These are phyloP conservation scores for Macrosiphum euphorbiae DNA, from an alignment of 2,888 invertebrate species.

Conservation along the genomic window DNA sequence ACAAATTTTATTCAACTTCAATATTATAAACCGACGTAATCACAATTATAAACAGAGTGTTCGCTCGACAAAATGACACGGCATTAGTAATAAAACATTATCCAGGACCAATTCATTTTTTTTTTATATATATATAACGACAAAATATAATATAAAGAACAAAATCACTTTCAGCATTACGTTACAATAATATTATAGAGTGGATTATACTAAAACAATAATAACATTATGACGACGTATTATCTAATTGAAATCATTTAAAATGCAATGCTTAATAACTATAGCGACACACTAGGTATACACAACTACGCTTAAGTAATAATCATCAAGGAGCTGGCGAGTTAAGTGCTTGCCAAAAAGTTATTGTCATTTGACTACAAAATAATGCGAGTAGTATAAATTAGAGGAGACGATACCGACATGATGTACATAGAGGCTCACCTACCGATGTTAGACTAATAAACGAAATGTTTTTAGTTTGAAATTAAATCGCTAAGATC, in stretches of 20 bases:
- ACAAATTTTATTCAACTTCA: conserved; percentile 29
- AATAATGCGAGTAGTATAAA: neutral
- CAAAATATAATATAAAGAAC: neutral
- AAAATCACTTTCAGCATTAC: neutral
- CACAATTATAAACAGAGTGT: neutral
- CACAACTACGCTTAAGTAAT: neutral
- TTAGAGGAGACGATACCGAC: neutral
- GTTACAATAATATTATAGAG: neutral
- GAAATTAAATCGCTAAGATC: neutral
- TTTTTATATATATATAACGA: neutral
- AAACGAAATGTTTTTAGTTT: neutral
- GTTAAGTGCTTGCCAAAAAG: neutral
- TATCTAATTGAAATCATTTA: neutral
- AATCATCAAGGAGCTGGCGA: neutral
- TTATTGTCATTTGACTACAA: conserved; percentile 2
- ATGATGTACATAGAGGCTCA: neutral
- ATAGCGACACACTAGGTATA: neutral
- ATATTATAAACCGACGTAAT: no score
- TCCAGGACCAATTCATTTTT: neutral
- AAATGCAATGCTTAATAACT: neutral
- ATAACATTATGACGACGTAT: neutral
- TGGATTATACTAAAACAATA: neutral
- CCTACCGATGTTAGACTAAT: neutral
- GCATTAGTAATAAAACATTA: neutral
- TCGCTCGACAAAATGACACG: neutral